Evolutionary conservation across 2,113 vertebrate genomes (phyloP).

Genomic region (Arothron firmamentum): DNA sequence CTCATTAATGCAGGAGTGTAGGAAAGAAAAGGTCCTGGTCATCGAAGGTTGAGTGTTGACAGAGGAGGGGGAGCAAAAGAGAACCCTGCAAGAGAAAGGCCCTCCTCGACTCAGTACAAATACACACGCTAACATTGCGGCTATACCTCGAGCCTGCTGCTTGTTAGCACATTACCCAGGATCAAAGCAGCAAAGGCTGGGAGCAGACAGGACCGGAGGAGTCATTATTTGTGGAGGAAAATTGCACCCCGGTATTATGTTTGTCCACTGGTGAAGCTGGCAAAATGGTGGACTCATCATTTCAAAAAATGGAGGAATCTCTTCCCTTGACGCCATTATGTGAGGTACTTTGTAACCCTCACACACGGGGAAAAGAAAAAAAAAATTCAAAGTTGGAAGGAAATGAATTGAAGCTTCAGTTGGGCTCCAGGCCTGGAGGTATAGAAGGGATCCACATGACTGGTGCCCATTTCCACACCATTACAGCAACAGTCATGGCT

Average conservation of each 20-base stretch:
- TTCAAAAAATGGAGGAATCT: conserved; percentile 40
- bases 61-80: conserved; percentile 4
- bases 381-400: conserved; percentile 54
- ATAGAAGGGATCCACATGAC: conserved; percentile 65
- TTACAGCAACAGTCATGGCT: conserved; percentile 69
- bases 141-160: conserved; percentile 57
- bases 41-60: conserved; percentile 9
- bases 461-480: conserved; percentile 67
- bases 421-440: conserved; percentile 60
- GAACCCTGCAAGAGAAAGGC: conserved; percentile 54
- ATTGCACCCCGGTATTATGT: conserved; percentile 54
- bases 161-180: conserved; percentile 72
- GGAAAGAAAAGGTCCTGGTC: conserved; percentile 30
- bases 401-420: conserved; percentile 61
- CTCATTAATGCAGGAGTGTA: conserved; percentile 62
- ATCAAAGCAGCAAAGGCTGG: conserved; percentile 61
- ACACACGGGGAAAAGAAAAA: conserved; percentile 3
- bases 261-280: conserved; percentile 54
- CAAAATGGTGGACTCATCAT: conserved; percentile 43
- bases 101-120: conserved; percentile 65
- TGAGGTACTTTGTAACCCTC: conserved; percentile 64
- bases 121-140: conserved; percentile 54
- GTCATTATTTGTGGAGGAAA: conserved; percentile 63
- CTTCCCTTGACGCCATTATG: conserved; percentile 50
- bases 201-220: conserved; percentile 37